Evolutionary conservation across 2,888 invertebrate species (phyloP).

Genomic region (Conchocele bisecta): DNA sequence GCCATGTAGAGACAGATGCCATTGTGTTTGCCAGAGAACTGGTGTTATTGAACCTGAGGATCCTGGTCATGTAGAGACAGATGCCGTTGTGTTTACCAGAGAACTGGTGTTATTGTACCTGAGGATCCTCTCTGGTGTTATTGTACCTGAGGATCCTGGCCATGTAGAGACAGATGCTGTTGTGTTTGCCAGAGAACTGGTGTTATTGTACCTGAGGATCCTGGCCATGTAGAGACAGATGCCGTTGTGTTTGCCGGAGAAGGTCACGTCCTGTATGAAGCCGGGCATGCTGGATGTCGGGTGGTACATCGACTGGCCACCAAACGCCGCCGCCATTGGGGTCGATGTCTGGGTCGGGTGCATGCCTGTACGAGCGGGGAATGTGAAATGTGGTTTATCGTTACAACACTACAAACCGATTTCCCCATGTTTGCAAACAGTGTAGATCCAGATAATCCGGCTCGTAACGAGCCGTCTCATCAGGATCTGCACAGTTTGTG

Average conservation of each 20-base stretch:
- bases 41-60: no score
- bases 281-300: conserved; percentile 43
- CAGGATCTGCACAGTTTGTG: not conserved
- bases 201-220: conserved; percentile 86
- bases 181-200: conserved; percentile 91
- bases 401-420: not conserved
- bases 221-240: conserved; percentile 95
- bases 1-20: no score
- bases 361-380: conserved; percentile 57
- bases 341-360: conserved; percentile 77
- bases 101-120: no score
- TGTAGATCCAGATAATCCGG: not conserved
- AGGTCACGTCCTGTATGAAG: conserved; percentile 77
- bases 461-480: not conserved
- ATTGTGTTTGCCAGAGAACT: no score
- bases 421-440: not conserved
- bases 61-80: no score
- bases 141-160: conserved; percentile 88
- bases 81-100: no score
- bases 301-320: conserved; percentile 55
- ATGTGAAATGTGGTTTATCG: not conserved
- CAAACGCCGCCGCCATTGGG: conserved; percentile 63
- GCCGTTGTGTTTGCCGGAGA: conserved; percentile 95
- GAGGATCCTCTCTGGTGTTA: no score
- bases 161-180: conserved; percentile 94